phyloP scores from a whole-genome alignment of 2,888 invertebrate species.

The Epistrophella euchroma region DNA sequence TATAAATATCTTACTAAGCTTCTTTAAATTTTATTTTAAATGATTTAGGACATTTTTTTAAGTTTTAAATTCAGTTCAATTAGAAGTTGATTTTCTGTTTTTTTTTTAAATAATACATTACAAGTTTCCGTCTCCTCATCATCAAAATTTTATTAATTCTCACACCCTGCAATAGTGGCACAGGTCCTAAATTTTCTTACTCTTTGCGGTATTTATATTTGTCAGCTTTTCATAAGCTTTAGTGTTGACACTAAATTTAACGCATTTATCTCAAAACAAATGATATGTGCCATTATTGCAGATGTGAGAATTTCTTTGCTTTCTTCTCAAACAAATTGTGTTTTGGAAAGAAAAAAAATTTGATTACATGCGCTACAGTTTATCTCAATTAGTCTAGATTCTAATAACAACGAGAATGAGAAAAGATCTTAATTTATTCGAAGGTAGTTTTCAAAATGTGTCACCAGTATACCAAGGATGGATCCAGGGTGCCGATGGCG shows the following conservation, averaged over 20 bases:
- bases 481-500: slow-evolving; percentile 84
- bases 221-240: not conserved
- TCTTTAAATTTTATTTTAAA: slow-evolving; percentile 43
- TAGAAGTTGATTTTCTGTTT: slow-evolving; percentile 27
- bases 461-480: slow-evolving; percentile 84
- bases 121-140: not conserved
- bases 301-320: not conserved
- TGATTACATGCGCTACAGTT: slow-evolving; percentile 46
- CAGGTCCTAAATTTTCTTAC: not conserved
- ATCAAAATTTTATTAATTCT: not conserved
- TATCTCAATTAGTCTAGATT: slow-evolving; percentile 50
- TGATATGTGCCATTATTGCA: not conserved
- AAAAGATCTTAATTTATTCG: slow-evolving; percentile 52
- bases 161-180: not conserved
- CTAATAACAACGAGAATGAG: slow-evolving; percentile 66
- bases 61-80: slow-evolving; percentile 66
- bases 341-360: slow-evolving; percentile 19
- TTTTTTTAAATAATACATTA: slow-evolving; percentile 3
- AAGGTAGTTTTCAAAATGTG: slow-evolving; percentile 79
- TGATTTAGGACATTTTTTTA: slow-evolving; percentile 52
- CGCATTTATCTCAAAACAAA: not conserved
- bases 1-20: slow-evolving; percentile 68
- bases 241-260: not conserved
- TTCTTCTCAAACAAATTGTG: slow-evolving; percentile 36
- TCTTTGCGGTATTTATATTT: not conserved